These are phyloP conservation scores for Chionoecetes opilio DNA, from an alignment of 1,140 invertebrate species.

Conservation along the genomic window DNA sequence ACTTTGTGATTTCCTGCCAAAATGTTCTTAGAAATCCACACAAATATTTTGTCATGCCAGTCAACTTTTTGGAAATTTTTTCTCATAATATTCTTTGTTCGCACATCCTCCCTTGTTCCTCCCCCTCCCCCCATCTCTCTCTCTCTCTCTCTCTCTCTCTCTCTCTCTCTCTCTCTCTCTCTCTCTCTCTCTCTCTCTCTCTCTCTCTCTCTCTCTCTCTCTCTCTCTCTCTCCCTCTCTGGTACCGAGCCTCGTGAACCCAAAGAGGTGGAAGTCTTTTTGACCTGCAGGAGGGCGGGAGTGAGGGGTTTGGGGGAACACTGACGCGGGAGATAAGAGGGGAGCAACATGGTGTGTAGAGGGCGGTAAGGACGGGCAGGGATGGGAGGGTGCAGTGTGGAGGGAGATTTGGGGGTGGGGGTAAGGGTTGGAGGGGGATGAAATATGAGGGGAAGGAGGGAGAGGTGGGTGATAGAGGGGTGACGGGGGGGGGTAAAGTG, in stretches of 20 bases:
- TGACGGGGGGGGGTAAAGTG: too few relatives aligned
- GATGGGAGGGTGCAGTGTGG: neutral
- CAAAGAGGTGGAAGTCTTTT: neutral
- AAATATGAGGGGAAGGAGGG: too few relatives aligned
- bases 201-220: too few relatives aligned
- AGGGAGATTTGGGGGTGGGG: neutral
- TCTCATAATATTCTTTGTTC: too few relatives aligned
- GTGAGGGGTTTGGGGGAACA: too few relatives aligned
- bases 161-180: too few relatives aligned
- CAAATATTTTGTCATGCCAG: conserved; percentile 15
- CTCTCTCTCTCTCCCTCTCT: neutral
- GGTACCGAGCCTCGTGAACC: neutral
- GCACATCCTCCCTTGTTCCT: neutral
- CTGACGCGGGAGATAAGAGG: too few relatives aligned
- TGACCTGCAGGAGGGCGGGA: neutral
- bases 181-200: conserved; percentile 21
- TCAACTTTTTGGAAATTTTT: neutral
- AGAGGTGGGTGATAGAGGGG: too few relatives aligned
- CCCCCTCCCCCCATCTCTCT: neutral
- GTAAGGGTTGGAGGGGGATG: neutral
- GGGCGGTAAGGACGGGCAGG: too few relatives aligned
- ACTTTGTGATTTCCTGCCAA: neutral
- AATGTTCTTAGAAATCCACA: neutral
- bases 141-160: conserved; percentile 1
- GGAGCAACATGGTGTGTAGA: too few relatives aligned